phyloP scores from a whole-genome alignment of 2,797 vertebrate species.

The Enoplosus armatus region DNA sequence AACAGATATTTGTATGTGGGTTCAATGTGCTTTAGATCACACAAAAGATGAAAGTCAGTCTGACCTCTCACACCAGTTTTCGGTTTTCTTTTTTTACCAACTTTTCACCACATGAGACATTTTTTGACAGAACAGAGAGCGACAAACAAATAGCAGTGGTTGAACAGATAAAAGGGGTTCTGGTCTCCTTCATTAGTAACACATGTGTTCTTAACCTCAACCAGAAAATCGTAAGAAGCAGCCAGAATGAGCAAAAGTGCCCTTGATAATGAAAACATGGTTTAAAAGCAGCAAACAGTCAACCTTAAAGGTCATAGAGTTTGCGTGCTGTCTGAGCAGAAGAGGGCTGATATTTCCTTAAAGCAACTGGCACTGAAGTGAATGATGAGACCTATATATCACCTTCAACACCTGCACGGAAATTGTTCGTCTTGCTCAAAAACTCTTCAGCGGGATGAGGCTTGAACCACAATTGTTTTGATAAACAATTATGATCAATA shows the following conservation, averaged over 20 bases:
- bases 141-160: constrained; percentile 2
- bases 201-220: constrained; percentile 3
- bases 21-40: neutral
- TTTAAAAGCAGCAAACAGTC: neutral
- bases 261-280: neutral
- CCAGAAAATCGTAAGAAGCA: neutral
- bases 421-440: neutral
- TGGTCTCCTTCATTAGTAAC: neutral
- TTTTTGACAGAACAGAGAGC: neutral
- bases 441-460: neutral
- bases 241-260: neutral
- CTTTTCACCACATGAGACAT: neutral
- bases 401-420: neutral
- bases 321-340: neutral
- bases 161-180: constrained; percentile 4
- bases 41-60: neutral
- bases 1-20: neutral
- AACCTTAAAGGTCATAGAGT: neutral
- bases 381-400: neutral
- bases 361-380: neutral
- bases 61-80: neutral
- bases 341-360: neutral
- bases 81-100: neutral
- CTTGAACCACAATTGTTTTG: neutral
- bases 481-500: neutral